A percentile compares a stretch with the other conserved stretches of the same genome.
Conservation (phyloP, 2,888 invertebrate genomes). For the Epinotia demarniana region DNA sequence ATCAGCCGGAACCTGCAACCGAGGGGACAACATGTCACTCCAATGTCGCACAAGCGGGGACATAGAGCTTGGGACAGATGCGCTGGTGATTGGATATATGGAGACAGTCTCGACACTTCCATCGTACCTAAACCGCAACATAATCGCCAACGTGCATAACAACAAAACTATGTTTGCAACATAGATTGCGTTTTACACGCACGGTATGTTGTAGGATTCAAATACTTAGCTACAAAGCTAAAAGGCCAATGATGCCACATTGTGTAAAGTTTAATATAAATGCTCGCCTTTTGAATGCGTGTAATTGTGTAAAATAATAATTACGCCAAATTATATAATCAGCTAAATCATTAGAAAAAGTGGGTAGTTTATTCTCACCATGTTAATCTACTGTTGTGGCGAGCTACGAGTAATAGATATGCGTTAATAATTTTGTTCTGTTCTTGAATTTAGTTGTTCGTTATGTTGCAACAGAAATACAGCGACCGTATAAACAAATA, state of each 20-base stretch:
- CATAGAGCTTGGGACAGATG: not conserved
- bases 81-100: not conserved
- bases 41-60: not conserved
- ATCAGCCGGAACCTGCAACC: constrained; percentile 87
- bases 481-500: not conserved
- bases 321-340: constrained; percentile 27
- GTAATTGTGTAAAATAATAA: constrained; percentile 21
- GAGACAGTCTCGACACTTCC: not conserved
- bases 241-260: not conserved
- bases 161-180: not conserved
- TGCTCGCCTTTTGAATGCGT: constrained; percentile 21
- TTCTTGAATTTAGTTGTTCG: not conserved
- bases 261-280: constrained; percentile 10
- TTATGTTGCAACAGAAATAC: constrained; percentile 16
- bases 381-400: constrained; percentile 39
- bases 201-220: not conserved
- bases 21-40: not conserved
- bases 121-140: not conserved
- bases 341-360: constrained; percentile 37
- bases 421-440: constrained; percentile 29
- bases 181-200: not conserved
- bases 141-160: not conserved
- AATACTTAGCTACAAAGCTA: not conserved
- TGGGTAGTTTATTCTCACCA: constrained; percentile 36
- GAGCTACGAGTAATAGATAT: constrained; percentile 42